These are phyloP conservation scores for Oithona nana DNA, from an alignment of 2,888 invertebrate genomes.

Conservation along the genomic window DNA sequence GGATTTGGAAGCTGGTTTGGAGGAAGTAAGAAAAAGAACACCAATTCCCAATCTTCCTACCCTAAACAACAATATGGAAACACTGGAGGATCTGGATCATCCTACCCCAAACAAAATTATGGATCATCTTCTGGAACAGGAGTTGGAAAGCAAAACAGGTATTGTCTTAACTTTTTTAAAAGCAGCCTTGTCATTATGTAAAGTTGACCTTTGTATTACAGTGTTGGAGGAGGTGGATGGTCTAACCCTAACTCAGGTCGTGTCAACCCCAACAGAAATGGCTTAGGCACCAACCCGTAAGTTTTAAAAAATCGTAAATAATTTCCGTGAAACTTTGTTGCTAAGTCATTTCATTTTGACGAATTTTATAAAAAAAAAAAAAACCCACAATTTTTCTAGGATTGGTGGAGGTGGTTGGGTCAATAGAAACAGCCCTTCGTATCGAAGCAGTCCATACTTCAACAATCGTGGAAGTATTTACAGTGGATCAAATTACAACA, in stretches of 20 bases:
- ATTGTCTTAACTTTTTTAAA: no score
- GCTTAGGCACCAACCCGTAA: no score
- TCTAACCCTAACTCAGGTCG: not conserved
- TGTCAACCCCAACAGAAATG: not conserved
- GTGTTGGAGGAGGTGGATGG: not conserved
- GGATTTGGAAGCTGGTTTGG: no score
- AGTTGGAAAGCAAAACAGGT: no score
- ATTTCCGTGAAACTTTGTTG: no score
- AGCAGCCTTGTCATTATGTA: no score
- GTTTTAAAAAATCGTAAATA: no score
- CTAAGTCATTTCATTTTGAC: no score
- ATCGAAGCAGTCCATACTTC: not conserved
- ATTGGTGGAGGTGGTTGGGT: not conserved
- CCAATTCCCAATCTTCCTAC: not conserved
- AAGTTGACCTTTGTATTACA: not conserved
- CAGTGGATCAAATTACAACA: not conserved
- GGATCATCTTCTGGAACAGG: not conserved
- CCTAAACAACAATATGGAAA: not conserved
- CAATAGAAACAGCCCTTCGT: not conserved
- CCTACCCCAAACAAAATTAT: not conserved
- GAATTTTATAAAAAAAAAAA: not conserved
- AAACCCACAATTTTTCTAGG: not conserved
- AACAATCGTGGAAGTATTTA: not conserved
- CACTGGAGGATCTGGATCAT: not conserved
- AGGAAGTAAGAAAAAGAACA: not conserved